phyloP scores from a whole-genome alignment of 2,888 invertebrate genomes.

The Apomyelois bistriatella region DNA sequence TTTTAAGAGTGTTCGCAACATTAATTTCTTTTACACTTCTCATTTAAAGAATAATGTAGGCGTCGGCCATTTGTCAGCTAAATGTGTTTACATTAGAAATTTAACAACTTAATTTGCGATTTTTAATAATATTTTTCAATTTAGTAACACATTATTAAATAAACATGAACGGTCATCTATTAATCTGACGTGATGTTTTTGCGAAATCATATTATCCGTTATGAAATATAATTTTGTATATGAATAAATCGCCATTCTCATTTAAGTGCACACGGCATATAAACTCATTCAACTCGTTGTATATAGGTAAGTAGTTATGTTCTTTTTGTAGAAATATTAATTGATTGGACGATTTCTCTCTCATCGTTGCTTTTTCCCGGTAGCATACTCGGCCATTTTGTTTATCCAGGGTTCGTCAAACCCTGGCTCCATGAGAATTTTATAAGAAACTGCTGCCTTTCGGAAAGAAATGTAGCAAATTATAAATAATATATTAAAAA shows the following conservation, averaged over 20 bases:
- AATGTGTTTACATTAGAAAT: conserved; percentile 7
- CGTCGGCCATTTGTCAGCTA: not conserved
- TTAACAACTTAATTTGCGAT: conserved; percentile 11
- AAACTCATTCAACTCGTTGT: too few relatives aligned
- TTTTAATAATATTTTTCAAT: conserved; percentile 20
- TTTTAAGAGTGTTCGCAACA: not conserved
- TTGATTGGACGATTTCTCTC: too few relatives aligned
- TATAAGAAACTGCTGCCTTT: too few relatives aligned
- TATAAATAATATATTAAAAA: too few relatives aligned
- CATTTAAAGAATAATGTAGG: not conserved
- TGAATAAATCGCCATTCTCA: not conserved
- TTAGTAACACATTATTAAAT: conserved; percentile 15
- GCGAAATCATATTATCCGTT: conserved; percentile 1
- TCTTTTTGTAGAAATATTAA: too few relatives aligned
- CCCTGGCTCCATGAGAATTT: too few relatives aligned
- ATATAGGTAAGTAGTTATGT: too few relatives aligned
- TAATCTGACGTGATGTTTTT: not conserved
- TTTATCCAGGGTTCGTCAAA: too few relatives aligned
- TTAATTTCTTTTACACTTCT: conserved; percentile 1
- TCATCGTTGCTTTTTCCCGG: too few relatives aligned
- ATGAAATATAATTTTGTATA: not conserved
- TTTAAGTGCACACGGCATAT: too few relatives aligned
- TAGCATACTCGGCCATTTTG: too few relatives aligned
- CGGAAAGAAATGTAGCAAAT: too few relatives aligned
- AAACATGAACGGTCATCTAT: not conserved